Base-by-base conservation (phyloP, 2,888 invertebrate genomes). In the Trilocha varians region DNA sequence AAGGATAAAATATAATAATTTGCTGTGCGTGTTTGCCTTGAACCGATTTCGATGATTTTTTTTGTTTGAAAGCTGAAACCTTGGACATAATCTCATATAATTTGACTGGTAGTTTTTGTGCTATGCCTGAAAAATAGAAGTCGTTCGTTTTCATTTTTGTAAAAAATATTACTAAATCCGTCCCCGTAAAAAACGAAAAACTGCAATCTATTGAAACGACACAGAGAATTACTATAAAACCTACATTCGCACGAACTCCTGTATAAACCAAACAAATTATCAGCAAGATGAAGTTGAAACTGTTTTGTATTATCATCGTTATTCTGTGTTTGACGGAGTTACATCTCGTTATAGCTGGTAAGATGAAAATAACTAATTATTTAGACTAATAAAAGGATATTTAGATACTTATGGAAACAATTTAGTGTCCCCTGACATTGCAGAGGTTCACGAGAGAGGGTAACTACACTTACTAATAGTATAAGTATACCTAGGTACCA, bases 281-380 rank as follows among this genome's bases (percentile, higher is more conserved):
- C 37, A 32, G 34, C 50, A 60, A 42, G 53, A 78, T 78, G 78
- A 55, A 70, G 43, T 45, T 45, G 25, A 70, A 65, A 44, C 41
- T 66, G 38, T 43, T 58, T 13, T 40, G 72, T 8, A 36, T 70
- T 13, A 38, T 61, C 36, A 17, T 63, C 15, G 41, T 55, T 2
- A n/a, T 65, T 13, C 16, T 74, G 16, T 44, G 56, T 18, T 15
- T 62, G 13, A 15, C 58, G 18, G 34, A 53, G 40, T 49, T 49
- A 35, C 45, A 54, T 14, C 46, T 52, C 5, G 69, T 62, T 15
- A 34, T 51, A 2, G 78, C 77, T 48, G 79, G 79, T 79, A 48
- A 74, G 25, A 25, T 25, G 25, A 25, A 25, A 25, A 25, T 25
- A 25, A 6, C 18, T 6, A 6, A 5, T 18, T 18, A 6, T 25